Base-by-base conservation (phyloP, 64 coral and sea anemone species). In the Anthopleura sola region DNA sequence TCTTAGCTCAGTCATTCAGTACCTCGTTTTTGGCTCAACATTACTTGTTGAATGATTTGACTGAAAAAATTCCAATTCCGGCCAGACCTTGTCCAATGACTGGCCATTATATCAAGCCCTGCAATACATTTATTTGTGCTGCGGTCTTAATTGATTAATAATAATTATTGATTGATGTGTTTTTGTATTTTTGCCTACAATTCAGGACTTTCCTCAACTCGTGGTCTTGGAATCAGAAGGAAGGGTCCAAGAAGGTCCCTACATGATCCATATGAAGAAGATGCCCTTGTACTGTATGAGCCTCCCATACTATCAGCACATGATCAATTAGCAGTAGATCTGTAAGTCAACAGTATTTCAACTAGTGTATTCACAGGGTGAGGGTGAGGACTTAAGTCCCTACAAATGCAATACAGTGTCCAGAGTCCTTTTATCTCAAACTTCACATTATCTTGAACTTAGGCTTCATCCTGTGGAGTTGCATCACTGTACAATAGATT, bases 191-290 rank as follows among this genome's bases (percentile, higher is more conserved):
- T 44, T 44, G 40, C 40, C 9, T 3, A n/a, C n/a, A 26, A 62
- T 62, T 71, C 66, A 71, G 66, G 66, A 15, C 31, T 71, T 33
- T 90, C 64, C 17, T 87, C 58, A 23, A 83, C 89, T 80, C 85
- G 87, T 55, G 92, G 92, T 75, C 75, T 98, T 64, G 96, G 96
- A 3, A 57, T 98, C 13, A 98, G 85, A 51, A 89, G 96, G 49
- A 94, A 94, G 87, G 96, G 96, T 10, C 96, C 85, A 19, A 89
- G 92, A 46, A 84, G 92, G 37, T 90, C 96, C 64, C 84, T 98
- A 49, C 96, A 98, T 87, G 96, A 98, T 55, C 96, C 96, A 34
- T 93, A 90, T 56, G 96, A 98, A 60, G 92, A 91, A 85, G 84
- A 94, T 92, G 96, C 96, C 51, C 49, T 98, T 13, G 96, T 98